These are phyloP conservation scores for Clarias laeviceps DNA, from an alignment of 2,797 vertebrate genomes.

Conservation along the genomic window DNA sequence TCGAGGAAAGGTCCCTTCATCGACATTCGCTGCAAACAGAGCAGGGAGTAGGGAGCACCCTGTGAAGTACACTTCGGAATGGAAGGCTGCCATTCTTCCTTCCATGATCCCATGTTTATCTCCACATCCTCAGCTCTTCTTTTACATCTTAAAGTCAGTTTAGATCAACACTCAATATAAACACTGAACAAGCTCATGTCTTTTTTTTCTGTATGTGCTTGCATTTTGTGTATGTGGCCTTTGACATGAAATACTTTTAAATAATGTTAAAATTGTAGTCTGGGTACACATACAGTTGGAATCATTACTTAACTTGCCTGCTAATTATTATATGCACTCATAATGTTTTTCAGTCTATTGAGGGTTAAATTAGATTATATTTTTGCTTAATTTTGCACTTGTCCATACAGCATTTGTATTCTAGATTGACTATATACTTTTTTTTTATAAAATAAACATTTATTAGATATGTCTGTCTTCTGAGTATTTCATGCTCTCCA, in stretches of 20 bases:
- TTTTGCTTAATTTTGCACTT: background rate
- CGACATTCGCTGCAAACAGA: too few relatives aligned
- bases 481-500: background rate
- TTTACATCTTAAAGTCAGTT: background rate
- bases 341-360: background rate
- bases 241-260: background rate
- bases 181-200: background rate
- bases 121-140: background rate
- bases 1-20: too few relatives aligned
- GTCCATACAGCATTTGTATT: background rate
- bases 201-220: background rate
- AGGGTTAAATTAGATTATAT: background rate
- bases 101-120: background rate
- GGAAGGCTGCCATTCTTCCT: background rate
- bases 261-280: background rate
- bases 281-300: background rate
- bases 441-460: background rate
- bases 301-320: background rate
- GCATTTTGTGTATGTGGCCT: background rate
- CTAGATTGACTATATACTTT: background rate
- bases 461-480: background rate
- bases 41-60: too few relatives aligned
- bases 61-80: too few relatives aligned
- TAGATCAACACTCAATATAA: background rate
- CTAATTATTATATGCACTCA: background rate